Percentiles rank a stretch among this genome's conserved stretches.
Conservation (phyloP, 2,113 vertebrate species). For the Plecturocebus donacophilus region DNA sequence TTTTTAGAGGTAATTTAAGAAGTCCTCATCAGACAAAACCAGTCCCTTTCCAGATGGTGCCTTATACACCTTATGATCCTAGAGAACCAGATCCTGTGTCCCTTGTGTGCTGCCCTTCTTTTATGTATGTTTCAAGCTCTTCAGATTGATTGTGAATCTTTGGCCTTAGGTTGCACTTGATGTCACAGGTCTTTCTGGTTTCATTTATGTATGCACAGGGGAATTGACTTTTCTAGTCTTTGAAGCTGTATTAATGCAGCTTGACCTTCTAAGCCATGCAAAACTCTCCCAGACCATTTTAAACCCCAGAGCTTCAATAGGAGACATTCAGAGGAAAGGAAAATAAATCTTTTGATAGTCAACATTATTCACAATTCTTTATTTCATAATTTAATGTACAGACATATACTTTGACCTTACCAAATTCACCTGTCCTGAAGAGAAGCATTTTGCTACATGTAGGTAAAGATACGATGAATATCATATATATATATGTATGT, state of each 20-base stretch:
- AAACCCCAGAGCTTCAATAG: neutral
- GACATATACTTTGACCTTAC: neutral
- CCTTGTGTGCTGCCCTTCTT: neutral
- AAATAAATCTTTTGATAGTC: neutral
- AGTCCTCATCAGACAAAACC: conserved; percentile 34
- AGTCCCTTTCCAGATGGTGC: conserved; percentile 63
- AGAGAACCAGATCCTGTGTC: neutral
- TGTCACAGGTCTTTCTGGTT: conserved; percentile 62
- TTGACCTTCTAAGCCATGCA: conserved; percentile 28
- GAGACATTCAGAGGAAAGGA: neutral
- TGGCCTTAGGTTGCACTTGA: conserved; percentile 39
- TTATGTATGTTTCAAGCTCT: neutral
- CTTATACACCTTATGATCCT: neutral
- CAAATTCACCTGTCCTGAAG: conserved; percentile 19
- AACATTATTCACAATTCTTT: conserved; percentile 23
- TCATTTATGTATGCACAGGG: conserved; percentile 45
- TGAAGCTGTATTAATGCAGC: conserved; percentile 12
- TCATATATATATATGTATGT: too few relatives aligned
- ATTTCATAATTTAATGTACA: neutral
- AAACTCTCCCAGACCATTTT: conserved; percentile 18
- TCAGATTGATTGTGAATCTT: conserved; percentile 59
- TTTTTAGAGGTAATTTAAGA: conserved; percentile 63
- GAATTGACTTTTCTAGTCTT: conserved; percentile 47
- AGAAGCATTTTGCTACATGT: conserved; percentile 2
- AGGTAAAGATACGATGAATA: neutral